phyloP scores from a whole-genome alignment of 2,888 invertebrate species.

The Byasa hedistus region DNA sequence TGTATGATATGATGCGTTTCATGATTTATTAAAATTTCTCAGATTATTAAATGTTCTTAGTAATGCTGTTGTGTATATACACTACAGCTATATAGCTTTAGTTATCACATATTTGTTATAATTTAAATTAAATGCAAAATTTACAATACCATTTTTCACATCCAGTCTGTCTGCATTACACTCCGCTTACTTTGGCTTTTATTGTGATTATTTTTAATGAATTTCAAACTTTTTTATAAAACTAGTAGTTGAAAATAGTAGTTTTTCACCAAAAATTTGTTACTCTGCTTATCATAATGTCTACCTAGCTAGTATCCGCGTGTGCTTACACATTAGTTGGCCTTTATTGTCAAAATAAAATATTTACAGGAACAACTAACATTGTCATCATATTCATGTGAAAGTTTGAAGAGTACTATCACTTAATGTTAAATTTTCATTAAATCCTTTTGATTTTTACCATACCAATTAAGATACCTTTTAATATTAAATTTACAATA shows the following conservation, averaged over 20 bases:
- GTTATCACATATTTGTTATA: constrained; percentile 34
- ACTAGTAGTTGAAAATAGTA: constrained; percentile 19
- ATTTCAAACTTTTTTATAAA: constrained; percentile 12
- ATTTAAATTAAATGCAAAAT: constrained; percentile 26
- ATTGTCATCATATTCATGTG: constrained; percentile 34
- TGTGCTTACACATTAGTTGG: constrained; percentile 32
- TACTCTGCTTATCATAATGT: constrained; percentile 45
- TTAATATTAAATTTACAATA: constrained; percentile 27
- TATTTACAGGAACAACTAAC: constrained; percentile 48
- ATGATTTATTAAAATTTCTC: constrained; percentile 32
- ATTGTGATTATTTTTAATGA: constrained; percentile 17
- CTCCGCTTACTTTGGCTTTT: constrained; percentile 22
- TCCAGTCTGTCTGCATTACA: not conserved
- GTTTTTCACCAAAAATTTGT: constrained; percentile 27
- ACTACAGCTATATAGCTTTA: too few relatives aligned
- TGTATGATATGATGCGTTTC: constrained; percentile 42
- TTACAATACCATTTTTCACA: constrained; percentile 24
- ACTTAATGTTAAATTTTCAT: constrained; percentile 17
- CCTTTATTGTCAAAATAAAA: constrained; percentile 48
- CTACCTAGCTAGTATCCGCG: constrained; percentile 41
- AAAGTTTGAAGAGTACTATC: constrained; percentile 21
- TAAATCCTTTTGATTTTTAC: constrained; percentile 16
- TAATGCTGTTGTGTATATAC: constrained; percentile 17
- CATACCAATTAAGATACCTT: constrained; percentile 10
- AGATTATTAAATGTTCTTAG: constrained; percentile 26